A percentile compares a stretch with the other conserved stretches of the same genome.
These are phyloP conservation scores for Squalus acanthias DNA, from an alignment of 2,797 vertebrate species.

Conservation along the genomic window DNA sequence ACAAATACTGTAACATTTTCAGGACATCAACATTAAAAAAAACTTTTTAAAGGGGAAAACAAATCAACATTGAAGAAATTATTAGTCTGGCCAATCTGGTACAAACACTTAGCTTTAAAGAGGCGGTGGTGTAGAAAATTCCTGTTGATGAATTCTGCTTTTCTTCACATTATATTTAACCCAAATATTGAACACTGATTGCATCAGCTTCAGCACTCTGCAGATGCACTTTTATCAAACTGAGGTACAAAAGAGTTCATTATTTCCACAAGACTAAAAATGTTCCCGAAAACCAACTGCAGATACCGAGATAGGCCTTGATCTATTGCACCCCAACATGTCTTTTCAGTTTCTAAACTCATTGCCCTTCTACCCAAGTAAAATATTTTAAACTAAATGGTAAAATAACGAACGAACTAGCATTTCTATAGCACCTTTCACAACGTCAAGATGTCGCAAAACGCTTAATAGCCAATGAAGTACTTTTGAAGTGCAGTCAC, in stretches of 20 bases:
- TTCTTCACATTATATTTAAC: background rate
- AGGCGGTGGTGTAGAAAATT: background rate
- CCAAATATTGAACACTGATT: background rate
- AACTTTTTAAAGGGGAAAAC: background rate
- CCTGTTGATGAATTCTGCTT: background rate
- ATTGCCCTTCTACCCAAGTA: background rate
- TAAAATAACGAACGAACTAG: background rate
- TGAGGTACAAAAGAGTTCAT: background rate
- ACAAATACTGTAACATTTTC: background rate
- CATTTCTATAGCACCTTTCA: background rate
- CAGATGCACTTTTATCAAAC: background rate
- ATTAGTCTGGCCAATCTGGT: background rate
- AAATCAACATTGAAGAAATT: background rate
- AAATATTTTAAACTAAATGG: background rate
- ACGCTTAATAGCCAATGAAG: background rate
- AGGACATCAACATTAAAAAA: background rate
- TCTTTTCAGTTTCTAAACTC: background rate
- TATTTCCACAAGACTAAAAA: background rate
- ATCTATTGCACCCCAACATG: background rate
- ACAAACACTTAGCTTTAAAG: constrained; percentile 9
- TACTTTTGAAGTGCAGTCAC: background rate
- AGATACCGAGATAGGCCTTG: background rate
- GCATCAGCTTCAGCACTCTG: background rate
- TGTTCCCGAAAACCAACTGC: background rate
- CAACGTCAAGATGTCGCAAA: background rate